Percentiles rank a stretch among this genome's conserved stretches.
These are phyloP conservation scores for Urocynchramus pylzowi DNA, from an alignment of 2,113 vertebrate genomes.

Conservation along the genomic window DNA sequence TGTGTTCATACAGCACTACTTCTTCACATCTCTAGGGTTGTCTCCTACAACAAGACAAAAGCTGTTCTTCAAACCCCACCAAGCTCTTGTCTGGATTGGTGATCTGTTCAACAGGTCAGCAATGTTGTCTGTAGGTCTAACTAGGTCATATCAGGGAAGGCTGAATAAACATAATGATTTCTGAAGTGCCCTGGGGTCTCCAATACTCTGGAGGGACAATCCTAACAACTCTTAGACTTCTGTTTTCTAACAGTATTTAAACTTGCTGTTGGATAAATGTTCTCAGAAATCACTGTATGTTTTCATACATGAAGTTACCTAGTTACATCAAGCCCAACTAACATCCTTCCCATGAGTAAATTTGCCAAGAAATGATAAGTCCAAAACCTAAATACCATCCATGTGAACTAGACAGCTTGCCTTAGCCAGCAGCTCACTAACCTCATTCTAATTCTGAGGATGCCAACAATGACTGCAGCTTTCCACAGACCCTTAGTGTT, in stretches of 20 bases:
- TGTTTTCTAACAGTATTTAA: background rate
- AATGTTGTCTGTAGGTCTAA: background rate
- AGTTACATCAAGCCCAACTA: background rate
- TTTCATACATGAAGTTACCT: background rate
- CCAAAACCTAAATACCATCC: background rate
- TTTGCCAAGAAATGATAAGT: background rate
- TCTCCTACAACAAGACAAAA: background rate
- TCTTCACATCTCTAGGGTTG: background rate
- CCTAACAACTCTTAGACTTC: background rate
- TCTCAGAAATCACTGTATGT: background rate
- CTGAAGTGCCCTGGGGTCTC: background rate
- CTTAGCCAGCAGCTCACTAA: background rate
- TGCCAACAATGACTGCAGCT: background rate
- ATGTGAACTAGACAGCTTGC: background rate
- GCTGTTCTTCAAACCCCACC: background rate
- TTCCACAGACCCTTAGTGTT: background rate
- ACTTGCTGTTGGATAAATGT: background rate
- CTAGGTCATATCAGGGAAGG: background rate
- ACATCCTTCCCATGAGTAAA: background rate
- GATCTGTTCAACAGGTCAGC: background rate
- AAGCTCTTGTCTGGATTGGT: background rate
- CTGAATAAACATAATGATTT: background rate
- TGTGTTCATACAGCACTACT: background rate
- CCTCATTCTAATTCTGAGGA: background rate
- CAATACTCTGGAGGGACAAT: background rate